Base-by-base conservation (phyloP, 2,113 vertebrate genomes). In the Tenebrosternarchus preto region DNA sequence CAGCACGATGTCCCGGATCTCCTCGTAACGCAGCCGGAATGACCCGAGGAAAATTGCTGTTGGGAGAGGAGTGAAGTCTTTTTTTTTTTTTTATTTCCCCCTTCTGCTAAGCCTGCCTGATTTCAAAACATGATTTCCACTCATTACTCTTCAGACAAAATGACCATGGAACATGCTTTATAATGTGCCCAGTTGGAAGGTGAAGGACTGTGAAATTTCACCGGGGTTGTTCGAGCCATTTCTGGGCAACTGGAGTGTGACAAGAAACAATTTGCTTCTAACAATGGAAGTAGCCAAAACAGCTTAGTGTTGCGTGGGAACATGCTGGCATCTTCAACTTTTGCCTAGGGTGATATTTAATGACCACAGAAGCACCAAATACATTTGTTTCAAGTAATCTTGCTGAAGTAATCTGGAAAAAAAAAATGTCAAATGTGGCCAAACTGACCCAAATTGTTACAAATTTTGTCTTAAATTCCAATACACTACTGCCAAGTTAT, bases 11-110 rank as follows among this genome's bases (percentile, higher is more conserved):
- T 94, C 95, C 90, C 95, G 95, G 86, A 99, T 99, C 90, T 99
- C 97, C 90, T 97, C 95, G 76, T 99, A 99, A 90, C 97, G 93
- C 95, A 99, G 94, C 80, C 97, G 96, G 88, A 97, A 97, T 73
- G 97, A 99, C 86, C 97, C 96, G 86, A 99, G 88, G 91, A 99
- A 99, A 91, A 99, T 99, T 84, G 98, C 98, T 99, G 92, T 91
- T 85, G 73, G 84, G 88, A 95, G 93, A 87, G 83, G 86, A 68
- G 90, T 81, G 43, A 83, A 89, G 86, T 91, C 80, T 91, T 90
- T 90, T 89, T 85, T 82, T 88, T 69, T 91, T 78, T 91, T 90
- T 90, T 89, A 85, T 82, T 88, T 69, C 64, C 24, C 67, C 61
- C 43, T 73, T 86, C 50, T 22, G 68, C 39, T 43, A 24, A n/a